Evolutionary conservation across 2,113 vertebrate genomes (phyloP).

Genomic region (Okapia johnstoni): DNA sequence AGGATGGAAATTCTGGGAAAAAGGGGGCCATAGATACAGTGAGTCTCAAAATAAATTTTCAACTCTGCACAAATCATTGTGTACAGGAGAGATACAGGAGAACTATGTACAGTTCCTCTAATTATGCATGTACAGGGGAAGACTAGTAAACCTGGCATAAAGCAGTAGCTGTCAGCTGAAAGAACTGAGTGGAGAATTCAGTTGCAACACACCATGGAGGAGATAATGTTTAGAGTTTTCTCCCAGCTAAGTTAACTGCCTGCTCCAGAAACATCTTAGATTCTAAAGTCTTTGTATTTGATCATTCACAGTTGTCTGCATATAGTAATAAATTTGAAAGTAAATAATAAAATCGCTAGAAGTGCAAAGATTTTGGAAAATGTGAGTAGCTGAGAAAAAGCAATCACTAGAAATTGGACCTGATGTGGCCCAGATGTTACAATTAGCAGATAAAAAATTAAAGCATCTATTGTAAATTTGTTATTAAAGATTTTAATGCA

Average conservation of each 20-base stretch:
- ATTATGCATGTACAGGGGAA: not conserved
- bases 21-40: not conserved
- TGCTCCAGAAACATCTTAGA: not conserved
- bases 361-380: not conserved
- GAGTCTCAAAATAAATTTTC: not conserved
- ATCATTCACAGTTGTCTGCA: not conserved
- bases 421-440: not conserved
- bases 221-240: not conserved
- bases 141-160: not conserved
- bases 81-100: not conserved
- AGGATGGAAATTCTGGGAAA: not conserved
- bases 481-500: not conserved
- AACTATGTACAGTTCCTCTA: not conserved
- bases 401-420: not conserved
- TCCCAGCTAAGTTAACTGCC: not conserved
- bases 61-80: not conserved
- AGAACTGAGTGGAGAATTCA: not conserved
- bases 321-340: not conserved
- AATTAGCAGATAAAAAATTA: not conserved
- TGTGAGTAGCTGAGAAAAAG: not conserved
- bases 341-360: not conserved
- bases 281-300: not conserved
- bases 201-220: not conserved
- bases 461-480: not conserved
- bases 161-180: not conserved